Percentiles rank a stretch among this genome's conserved stretches.
These are phyloP conservation scores for Tenthredo mesomela DNA, from an alignment of 2,888 invertebrate genomes.

Conservation along the genomic window DNA sequence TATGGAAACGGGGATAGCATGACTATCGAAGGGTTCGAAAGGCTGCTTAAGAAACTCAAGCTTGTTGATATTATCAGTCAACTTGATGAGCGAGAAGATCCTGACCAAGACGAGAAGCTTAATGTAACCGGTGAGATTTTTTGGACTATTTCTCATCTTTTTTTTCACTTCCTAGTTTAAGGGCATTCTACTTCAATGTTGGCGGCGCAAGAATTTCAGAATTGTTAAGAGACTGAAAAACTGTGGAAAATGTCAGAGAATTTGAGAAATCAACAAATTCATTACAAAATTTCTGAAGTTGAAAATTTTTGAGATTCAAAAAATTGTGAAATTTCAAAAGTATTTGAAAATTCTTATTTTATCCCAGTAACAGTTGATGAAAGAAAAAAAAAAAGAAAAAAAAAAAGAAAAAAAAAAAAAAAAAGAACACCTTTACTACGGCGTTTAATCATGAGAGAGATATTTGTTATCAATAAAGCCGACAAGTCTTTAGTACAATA, in stretches of 20 bases:
- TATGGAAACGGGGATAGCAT: conserved; percentile 84
- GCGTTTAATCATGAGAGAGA: conserved; percentile 57
- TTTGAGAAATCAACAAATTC: conserved; percentile 55
- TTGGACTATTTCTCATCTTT: neutral
- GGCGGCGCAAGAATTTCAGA: neutral
- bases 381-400: too few species aligned
- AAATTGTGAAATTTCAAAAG: too few species aligned
- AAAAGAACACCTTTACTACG: neutral
- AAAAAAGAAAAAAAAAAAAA: too few species aligned
- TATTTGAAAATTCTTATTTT: too few species aligned
- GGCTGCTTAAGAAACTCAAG: conserved; percentile 82
- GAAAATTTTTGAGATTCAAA: too few species aligned
- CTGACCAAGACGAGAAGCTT: conserved; percentile 39
- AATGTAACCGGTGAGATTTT: conserved; percentile 19
- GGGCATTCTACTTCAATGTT: neutral
- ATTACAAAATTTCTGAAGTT: too few species aligned
- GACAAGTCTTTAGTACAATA: neutral
- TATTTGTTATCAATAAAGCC: conserved; percentile 17
- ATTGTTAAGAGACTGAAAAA: neutral
- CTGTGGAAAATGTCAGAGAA: conserved; percentile 58
- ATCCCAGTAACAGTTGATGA: too few species aligned
- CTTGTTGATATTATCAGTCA: conserved; percentile 80
- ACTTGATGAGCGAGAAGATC: conserved; percentile 65
- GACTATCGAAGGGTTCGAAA: conserved; percentile 86
- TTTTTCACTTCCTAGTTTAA: neutral